These are phyloP conservation scores for Echinometra lucunter DNA, from an alignment of 53 echinoderm and acorn worm species.

Conservation along the genomic window DNA sequence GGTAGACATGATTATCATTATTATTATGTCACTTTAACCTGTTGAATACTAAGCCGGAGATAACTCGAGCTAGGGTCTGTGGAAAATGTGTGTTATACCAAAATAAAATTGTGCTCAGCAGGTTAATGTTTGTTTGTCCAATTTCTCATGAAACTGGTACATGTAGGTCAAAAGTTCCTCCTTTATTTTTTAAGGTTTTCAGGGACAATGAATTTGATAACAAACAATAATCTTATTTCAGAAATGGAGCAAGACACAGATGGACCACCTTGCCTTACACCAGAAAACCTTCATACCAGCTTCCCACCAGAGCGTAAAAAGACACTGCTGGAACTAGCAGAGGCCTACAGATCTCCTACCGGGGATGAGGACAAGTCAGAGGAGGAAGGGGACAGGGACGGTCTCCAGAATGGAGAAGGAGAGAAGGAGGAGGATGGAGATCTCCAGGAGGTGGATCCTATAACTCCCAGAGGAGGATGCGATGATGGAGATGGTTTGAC, in stretches of 20 bases:
- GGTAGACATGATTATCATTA: too few species aligned
- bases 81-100: too few species aligned
- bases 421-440: conserved; percentile 35
- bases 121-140: too few species aligned
- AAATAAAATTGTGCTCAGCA: too few species aligned
- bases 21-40: too few species aligned
- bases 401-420: background rate
- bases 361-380: background rate
- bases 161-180: too few species aligned
- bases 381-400: background rate
- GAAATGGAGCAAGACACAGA: conserved; percentile 42
- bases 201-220: too few species aligned
- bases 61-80: too few species aligned
- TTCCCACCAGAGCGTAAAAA: background rate
- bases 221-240: background rate
- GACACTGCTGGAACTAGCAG: conserved; percentile 29
- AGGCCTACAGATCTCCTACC: background rate
- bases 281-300: conserved; percentile 48
- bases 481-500: conserved; percentile 4
- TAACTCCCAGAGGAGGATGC: conserved; percentile 47
- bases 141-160: too few species aligned
- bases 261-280: conserved; percentile 64
- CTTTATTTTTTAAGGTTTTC: too few species aligned
- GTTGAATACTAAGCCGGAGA: too few species aligned
- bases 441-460: conserved; percentile 64